phyloP scores from a whole-genome alignment of 2,113 vertebrate genomes.

The Propithecus coquereli region DNA sequence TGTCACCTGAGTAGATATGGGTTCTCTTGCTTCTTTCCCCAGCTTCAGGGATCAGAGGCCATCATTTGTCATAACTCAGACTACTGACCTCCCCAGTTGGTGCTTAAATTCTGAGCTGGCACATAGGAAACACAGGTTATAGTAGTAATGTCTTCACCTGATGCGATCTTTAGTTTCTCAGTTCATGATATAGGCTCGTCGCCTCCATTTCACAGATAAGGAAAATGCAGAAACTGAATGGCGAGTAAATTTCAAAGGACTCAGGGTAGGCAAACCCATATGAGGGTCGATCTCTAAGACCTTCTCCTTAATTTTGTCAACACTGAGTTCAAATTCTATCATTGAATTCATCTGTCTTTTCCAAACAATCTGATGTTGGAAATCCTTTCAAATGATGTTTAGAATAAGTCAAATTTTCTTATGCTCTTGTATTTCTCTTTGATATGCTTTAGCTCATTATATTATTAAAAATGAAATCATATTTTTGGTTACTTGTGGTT shows the following conservation, averaged over 20 bases:
- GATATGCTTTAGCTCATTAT: conserved; percentile 30
- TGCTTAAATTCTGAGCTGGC: not conserved
- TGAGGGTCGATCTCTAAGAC: not conserved
- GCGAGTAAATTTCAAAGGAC: not conserved
- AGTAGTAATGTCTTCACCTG: not conserved
- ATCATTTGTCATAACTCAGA: not conserved
- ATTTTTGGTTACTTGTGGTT: conserved; percentile 68
- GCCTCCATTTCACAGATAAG: not conserved
- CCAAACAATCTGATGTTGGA: not conserved
- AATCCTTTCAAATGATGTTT: conserved; percentile 6
- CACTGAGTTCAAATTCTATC: not conserved
- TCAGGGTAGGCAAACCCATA: not conserved
- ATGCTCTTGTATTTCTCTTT: conserved; percentile 48
- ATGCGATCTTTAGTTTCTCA: not conserved
- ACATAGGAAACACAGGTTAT: not conserved
- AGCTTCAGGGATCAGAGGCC: not conserved
- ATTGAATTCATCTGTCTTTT: not conserved
- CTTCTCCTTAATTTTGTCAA: not conserved
- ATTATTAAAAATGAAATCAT: conserved; percentile 62
- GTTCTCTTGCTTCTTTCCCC: not conserved
- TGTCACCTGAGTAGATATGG: not conserved
- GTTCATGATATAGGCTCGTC: not conserved
- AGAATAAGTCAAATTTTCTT: conserved; percentile 23
- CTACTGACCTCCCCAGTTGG: not conserved
- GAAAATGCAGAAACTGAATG: not conserved